A percentile compares a stretch with the other conserved stretches of the same genome.
These are phyloP conservation scores for Diadegma fenestrale DNA, from an alignment of 2,888 invertebrate genomes.

Conservation along the genomic window DNA sequence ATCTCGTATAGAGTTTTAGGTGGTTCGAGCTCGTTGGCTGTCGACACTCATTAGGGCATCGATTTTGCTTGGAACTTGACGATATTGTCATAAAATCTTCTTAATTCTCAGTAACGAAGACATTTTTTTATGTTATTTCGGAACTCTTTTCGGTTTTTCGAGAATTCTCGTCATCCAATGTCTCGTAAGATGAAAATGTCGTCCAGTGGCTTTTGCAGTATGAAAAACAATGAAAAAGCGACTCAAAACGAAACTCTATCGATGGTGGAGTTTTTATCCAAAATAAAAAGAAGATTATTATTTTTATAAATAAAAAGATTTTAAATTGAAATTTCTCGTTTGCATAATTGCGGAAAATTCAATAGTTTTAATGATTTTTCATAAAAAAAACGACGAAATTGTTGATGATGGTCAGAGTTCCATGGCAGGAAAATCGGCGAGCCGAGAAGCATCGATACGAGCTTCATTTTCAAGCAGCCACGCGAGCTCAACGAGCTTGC, in stretches of 20 bases:
- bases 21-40: conserved; percentile 20
- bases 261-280: no score
- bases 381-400: background rate
- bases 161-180: no score
- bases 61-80: background rate
- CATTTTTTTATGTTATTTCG: no score
- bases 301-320: no score
- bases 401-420: background rate
- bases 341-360: background rate
- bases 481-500: background rate
- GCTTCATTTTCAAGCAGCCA: background rate
- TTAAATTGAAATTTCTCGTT: background rate
- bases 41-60: conserved; percentile 14
- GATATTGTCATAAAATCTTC: background rate
- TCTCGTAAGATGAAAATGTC: no score
- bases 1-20: conserved; percentile 22
- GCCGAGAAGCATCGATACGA: background rate
- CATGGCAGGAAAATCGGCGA: background rate
- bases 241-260: no score
- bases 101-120: no score
- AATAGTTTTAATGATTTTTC: background rate
- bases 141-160: no score
- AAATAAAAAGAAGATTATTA: no score
- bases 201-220: no score
- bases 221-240: no score